Evolutionary conservation across 2,797 vertebrate genomes (phyloP).

Genomic region (Sebastolobus altivelis): DNA sequence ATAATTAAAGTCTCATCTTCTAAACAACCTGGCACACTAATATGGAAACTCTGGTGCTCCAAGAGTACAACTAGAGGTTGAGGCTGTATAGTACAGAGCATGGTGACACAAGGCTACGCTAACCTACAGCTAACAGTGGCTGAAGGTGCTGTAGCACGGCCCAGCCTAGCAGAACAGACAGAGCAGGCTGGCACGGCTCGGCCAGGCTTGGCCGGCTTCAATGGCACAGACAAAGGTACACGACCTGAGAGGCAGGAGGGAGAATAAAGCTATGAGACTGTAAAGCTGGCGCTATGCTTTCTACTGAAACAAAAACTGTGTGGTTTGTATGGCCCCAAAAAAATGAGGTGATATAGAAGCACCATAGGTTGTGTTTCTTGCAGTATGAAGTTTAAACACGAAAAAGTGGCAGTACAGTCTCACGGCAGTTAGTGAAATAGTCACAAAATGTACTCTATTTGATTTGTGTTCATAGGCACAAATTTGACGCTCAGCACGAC

Average conservation of each 20-base stretch:
- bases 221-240: slow-evolving; percentile 66
- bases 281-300: neutral
- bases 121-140: slow-evolving; percentile 23
- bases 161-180: slow-evolving; percentile 41
- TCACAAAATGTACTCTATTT: too few species aligned
- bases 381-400: neutral
- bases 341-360: neutral
- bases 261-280: slow-evolving; percentile 64
- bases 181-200: slow-evolving; percentile 61
- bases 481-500: too few species aligned
- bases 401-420: neutral
- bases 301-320: neutral
- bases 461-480: too few species aligned
- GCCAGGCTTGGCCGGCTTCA: slow-evolving; percentile 36
- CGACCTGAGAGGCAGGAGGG: slow-evolving; percentile 58
- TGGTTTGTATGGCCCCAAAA: neutral
- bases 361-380: neutral
- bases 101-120: slow-evolving; percentile 18
- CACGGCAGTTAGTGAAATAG: too few species aligned
- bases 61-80: slow-evolving; percentile 24
- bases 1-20: slow-evolving; percentile 58
- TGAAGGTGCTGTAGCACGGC: slow-evolving; percentile 17
- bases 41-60: slow-evolving; percentile 47
- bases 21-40: slow-evolving; percentile 43
- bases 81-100: neutral